Base-by-base conservation (phyloP, 2,113 vertebrate species). In the Phylloscopus whistleri region DNA sequence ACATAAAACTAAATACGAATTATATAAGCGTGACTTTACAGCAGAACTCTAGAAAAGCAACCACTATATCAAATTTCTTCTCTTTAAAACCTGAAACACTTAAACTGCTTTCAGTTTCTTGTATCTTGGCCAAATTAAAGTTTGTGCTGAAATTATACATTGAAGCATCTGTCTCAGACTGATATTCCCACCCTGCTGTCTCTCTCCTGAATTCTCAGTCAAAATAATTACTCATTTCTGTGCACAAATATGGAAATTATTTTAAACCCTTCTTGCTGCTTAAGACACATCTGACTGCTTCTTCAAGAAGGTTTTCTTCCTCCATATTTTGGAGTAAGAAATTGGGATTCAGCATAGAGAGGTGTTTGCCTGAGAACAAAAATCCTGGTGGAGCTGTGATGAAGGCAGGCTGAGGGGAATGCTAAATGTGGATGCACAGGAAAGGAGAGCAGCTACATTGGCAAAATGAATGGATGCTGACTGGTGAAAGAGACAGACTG, bases 221-320 rank as follows among this genome's bases (percentile, higher is more conserved):
- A 96, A 91, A 96, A 91, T 92, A 92, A 94, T 92, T 80, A 95
- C 76, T 96, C 72, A 88, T 89, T 94, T 94, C 87, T 93, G 51
- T 70, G 81, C 74, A 67, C 60, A 91, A 95, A 87, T 51, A 84
- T 6, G 8, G 55, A 63, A 15, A 70, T 68, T 60, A 75, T 77
- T 86, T 77, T 14, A 78, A 93, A 78, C n/a, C 14, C 37, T 35
- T 86, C 46, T 79, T 62, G 70, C 46, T 68, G 69, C 35, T 84
- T 59, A 82, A 91, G 81, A 89, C 26, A 86, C 16, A 91, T 53
- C 18, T 79, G 62, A 90, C 56, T 76, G 31, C 23, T 68, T 67
- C 51, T 55, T 78, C 46, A 63, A 53, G 7, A 73, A 72, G 22
- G 41, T 95, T 58, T 94, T 87, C 51, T 96, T 49, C 43, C n/a